Percentiles rank a stretch among this genome's conserved stretches.
Evolutionary conservation across 2,888 invertebrate species (phyloP).

Genomic region (Xanthorhoe designata): DNA sequence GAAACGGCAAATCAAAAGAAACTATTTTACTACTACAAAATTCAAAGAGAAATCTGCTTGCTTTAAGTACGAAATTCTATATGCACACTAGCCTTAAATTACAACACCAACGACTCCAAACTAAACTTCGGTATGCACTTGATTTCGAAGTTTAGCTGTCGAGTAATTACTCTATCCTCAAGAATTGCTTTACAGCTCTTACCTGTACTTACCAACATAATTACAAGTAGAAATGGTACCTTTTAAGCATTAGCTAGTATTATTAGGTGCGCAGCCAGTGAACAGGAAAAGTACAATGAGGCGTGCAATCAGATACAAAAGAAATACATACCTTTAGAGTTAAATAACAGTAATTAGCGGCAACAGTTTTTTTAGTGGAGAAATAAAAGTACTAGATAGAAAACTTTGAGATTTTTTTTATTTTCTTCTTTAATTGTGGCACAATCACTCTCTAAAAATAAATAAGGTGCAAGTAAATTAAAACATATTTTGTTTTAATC

Average conservation of each 20-base stretch:
- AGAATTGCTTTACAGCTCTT: conserved; percentile 33
- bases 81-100: conserved; percentile 17
- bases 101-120: conserved; percentile 53
- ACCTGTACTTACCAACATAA: conserved; percentile 4
- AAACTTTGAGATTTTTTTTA: background rate
- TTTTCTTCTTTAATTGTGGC: background rate
- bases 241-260: conserved; percentile 26
- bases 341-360: background rate
- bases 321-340: background rate
- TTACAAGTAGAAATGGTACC: conserved; percentile 11
- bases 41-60: background rate
- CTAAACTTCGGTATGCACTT: conserved; percentile 59
- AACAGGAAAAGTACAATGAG: conserved; percentile 8
- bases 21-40: no score
- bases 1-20: background rate
- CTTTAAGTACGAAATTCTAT: background rate
- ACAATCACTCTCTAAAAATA: no score
- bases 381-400: background rate
- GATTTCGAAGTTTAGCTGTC: conserved; percentile 56
- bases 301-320: background rate
- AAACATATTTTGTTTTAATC: background rate
- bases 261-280: conserved; percentile 10
- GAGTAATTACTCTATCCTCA: conserved; percentile 60
- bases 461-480: no score
- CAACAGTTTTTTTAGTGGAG: background rate